Conservation (phyloP, 1,140 invertebrate species). For the Bombus polaris region DNA sequence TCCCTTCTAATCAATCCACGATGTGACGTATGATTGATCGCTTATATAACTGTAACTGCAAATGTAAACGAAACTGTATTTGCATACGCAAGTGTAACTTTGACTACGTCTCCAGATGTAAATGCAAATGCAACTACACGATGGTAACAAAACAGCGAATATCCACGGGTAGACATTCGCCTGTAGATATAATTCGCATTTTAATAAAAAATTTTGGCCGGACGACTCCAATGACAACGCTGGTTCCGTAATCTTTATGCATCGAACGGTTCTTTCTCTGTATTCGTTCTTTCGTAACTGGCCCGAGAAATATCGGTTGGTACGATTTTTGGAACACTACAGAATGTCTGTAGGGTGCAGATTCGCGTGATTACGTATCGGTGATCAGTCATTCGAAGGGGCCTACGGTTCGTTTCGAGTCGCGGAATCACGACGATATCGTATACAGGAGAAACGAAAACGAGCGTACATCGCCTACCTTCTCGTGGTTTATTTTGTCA, state of each 20-base stretch:
- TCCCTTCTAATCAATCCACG: too few species aligned
- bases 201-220: neutral
- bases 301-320: neutral
- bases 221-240: neutral
- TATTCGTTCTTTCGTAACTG: neutral
- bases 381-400: slow-evolving; percentile 17
- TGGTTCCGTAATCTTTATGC: slow-evolving; percentile 20
- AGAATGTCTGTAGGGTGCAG: slow-evolving; percentile 1
- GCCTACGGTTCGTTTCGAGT: neutral
- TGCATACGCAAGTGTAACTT: neutral
- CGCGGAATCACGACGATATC: slow-evolving; percentile 30
- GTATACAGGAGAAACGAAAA: neutral
- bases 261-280: slow-evolving; percentile 11
- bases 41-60: neutral
- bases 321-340: slow-evolving; percentile 1
- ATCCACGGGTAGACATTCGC: neutral
- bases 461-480: slow-evolving; percentile 18
- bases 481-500: slow-evolving; percentile 20
- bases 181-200: neutral
- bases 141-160: too few species aligned
- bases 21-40: too few species aligned
- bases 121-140: neutral
- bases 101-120: neutral
- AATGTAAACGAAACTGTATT: neutral
- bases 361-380: slow-evolving; percentile 42